A percentile compares a stretch with the other conserved stretches of the same genome.
phyloP scores from a whole-genome alignment of 2,888 invertebrate genomes.

The Nomada goodeniana region DNA sequence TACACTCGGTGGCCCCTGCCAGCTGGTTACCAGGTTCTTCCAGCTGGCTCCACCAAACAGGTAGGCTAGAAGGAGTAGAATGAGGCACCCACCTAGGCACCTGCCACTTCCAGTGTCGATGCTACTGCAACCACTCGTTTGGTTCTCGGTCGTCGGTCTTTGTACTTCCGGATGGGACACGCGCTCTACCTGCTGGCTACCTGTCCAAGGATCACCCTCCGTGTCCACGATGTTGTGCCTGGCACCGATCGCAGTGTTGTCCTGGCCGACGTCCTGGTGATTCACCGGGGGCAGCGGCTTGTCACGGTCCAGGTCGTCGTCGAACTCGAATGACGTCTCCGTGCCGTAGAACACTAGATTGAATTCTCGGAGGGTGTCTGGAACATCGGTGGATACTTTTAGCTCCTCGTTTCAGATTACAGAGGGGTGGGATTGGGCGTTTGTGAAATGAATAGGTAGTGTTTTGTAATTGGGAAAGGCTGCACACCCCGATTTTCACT shows the following conservation, averaged over 20 bases:
- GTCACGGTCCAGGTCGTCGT: constrained; percentile 78
- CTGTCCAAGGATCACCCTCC: constrained; percentile 79
- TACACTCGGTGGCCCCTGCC: constrained; percentile 47
- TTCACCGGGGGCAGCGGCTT: constrained; percentile 68
- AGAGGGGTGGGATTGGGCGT: constrained; percentile 22
- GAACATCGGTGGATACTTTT: constrained; percentile 51
- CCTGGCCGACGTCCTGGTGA: constrained; percentile 58
- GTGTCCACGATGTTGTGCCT: constrained; percentile 76
- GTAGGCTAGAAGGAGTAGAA: constrained; percentile 79
- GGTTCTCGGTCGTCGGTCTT: constrained; percentile 80
- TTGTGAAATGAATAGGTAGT: background rate
- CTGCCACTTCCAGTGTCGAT: constrained; percentile 70
- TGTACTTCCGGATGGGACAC: constrained; percentile 81
- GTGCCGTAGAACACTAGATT: constrained; percentile 94
- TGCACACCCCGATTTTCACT: background rate
- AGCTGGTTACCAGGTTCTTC: constrained; percentile 54
- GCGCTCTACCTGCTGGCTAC: constrained; percentile 79
- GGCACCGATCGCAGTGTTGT: constrained; percentile 64
- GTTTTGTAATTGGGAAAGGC: too few relatives aligned
- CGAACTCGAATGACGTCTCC: constrained; percentile 84
- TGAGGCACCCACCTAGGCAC: constrained; percentile 83
- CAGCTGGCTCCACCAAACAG: constrained; percentile 59
- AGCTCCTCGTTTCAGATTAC: constrained; percentile 36
- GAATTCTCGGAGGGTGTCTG: constrained; percentile 89
- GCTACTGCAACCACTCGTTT: constrained; percentile 76